A percentile compares a stretch with the other conserved stretches of the same genome.
Evolutionary conservation across 1,140 invertebrate species (phyloP).

Genomic region (Littorina saxatilis): DNA sequence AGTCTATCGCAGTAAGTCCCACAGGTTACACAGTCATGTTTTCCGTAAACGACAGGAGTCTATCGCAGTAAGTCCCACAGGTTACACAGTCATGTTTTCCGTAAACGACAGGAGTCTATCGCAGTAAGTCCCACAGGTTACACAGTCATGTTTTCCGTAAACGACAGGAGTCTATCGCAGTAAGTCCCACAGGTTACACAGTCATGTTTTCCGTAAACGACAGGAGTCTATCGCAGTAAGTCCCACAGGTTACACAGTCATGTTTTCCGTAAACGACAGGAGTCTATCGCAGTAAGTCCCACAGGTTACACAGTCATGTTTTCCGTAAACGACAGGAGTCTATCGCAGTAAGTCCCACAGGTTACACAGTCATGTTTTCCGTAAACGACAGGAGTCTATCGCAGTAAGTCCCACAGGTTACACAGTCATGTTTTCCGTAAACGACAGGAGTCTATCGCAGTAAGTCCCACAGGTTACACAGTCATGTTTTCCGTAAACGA

Average conservation of each 20-base stretch:
- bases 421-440: slow-evolving; percentile 61
- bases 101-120: too few relatives aligned
- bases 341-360: slow-evolving; percentile 24
- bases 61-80: too few relatives aligned
- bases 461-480: slow-evolving; percentile 42
- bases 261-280: slow-evolving; percentile 56
- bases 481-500: slow-evolving; percentile 59
- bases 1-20: too few relatives aligned
- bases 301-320: slow-evolving; percentile 54
- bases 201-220: slow-evolving; percentile 59
- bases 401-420: slow-evolving; percentile 22
- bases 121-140: too few relatives aligned
- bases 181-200: slow-evolving; percentile 42
- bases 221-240: slow-evolving; percentile 29
- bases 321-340: slow-evolving; percentile 52
- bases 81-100: too few relatives aligned
- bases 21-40: too few relatives aligned
- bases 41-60: too few relatives aligned
- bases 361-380: slow-evolving; percentile 55
- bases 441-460: slow-evolving; percentile 44
- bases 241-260: slow-evolving; percentile 51
- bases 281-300: slow-evolving; percentile 24
- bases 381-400: slow-evolving; percentile 52
- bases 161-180: slow-evolving; percentile 4
- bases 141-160: too few relatives aligned